Percentiles rank a stretch among this genome's conserved stretches.
Evolutionary conservation across 1,140 invertebrate species (phyloP).

Genomic region (Oppia nitens): DNA sequence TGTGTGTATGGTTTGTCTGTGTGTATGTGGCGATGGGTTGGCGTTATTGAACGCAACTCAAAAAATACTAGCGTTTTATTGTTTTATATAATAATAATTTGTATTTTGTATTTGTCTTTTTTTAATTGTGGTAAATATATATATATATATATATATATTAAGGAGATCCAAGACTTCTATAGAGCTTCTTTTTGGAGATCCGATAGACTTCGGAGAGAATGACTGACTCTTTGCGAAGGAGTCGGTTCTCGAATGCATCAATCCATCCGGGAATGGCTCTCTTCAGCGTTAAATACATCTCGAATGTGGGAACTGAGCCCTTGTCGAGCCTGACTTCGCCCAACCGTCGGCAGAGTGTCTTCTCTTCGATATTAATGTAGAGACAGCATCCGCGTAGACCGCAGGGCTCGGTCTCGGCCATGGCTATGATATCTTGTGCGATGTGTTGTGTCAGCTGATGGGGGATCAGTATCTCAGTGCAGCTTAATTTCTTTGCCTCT

Average conservation of each 20-base stretch:
- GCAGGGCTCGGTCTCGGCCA: slow-evolving; percentile 66
- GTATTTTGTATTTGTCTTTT: too few species aligned
- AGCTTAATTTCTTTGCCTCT: slow-evolving; percentile 46
- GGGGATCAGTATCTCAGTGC: slow-evolving; percentile 60
- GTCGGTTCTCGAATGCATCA: slow-evolving; percentile 28
- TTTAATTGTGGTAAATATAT: too few species aligned
- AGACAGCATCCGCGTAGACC: slow-evolving; percentile 40
- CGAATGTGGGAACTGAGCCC: slow-evolving; percentile 63
- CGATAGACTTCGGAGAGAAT: slow-evolving; percentile 65
- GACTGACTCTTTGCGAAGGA: slow-evolving; percentile 53
- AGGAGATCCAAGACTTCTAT: slow-evolving; percentile 35
- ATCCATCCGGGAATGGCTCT: slow-evolving; percentile 59
- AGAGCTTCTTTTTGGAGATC: slow-evolving; percentile 67
- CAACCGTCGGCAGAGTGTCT: slow-evolving; percentile 32
- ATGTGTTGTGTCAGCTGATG: slow-evolving; percentile 53
- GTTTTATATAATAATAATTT: too few species aligned
- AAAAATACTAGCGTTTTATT: too few species aligned
- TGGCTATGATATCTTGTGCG: slow-evolving; percentile 50
- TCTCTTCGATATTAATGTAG: slow-evolving; percentile 26
- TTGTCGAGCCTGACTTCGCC: slow-evolving; percentile 58
- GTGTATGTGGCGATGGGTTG: too few species aligned
- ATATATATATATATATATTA: not conserved
- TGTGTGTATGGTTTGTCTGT: too few species aligned
- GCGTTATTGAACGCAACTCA: too few species aligned
- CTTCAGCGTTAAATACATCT: slow-evolving; percentile 61